Conservation (phyloP, 2,797 vertebrate species). For the Cichlasoma orientale region DNA sequence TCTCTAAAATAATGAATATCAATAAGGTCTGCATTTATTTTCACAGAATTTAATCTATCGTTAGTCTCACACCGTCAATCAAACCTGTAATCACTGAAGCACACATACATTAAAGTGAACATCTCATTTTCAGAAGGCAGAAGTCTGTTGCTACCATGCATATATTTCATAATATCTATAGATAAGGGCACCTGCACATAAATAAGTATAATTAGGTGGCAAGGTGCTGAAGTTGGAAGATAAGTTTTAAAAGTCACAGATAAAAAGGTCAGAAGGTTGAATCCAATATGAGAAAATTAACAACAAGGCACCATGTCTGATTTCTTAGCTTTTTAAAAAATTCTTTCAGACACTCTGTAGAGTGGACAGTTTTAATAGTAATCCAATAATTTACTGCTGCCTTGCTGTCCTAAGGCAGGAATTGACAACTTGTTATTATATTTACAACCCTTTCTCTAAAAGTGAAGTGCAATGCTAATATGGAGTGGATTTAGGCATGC, state of each 20-base stretch:
- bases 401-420: too few relatives aligned
- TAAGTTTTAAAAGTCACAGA: not conserved
- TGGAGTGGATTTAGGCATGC: not conserved
- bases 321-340: not conserved
- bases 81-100: not conserved
- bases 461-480: too few relatives aligned
- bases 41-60: not conserved
- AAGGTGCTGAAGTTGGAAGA: not conserved
- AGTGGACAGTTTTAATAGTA: not conserved
- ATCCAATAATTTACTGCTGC: not conserved
- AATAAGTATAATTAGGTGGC: not conserved
- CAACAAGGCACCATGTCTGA: not conserved
- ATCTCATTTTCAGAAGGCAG: not conserved
- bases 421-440: too few relatives aligned
- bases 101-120: not conserved
- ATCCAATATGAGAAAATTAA: not conserved
- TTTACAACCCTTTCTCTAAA: not conserved
- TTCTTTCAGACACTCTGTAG: not conserved
- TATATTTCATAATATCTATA: not conserved
- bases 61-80: not conserved
- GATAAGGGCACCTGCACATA: not conserved
- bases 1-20: not conserved
- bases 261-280: not conserved
- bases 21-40: not conserved
- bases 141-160: not conserved